phyloP scores from a whole-genome alignment of 92 coral and sea anemone species.

The Diadumene lineata region DNA sequence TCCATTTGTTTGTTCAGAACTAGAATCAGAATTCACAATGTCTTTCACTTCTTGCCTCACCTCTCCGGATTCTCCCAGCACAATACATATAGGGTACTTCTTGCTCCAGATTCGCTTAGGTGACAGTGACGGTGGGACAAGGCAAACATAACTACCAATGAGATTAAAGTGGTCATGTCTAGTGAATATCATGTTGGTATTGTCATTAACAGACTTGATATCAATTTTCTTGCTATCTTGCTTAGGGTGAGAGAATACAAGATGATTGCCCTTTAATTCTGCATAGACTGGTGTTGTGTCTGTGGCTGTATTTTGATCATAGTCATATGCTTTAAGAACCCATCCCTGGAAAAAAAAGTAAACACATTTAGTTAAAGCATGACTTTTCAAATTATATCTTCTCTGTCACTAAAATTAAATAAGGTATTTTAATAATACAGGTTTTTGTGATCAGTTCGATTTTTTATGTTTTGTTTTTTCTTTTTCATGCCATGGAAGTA shows the following conservation, averaged over 20 bases:
- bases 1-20: slow-evolving; percentile 35
- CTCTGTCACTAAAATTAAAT: too few relatives aligned
- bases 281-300: slow-evolving; percentile 77
- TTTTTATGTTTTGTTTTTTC: too few relatives aligned
- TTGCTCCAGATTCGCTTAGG: slow-evolving; percentile 89
- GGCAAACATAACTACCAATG: slow-evolving; percentile 65
- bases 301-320: slow-evolving; percentile 61
- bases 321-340: slow-evolving; percentile 81
- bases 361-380: too few relatives aligned
- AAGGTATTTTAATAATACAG: too few relatives aligned
- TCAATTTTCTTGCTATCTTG: slow-evolving; percentile 72
- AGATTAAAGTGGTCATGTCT: slow-evolving; percentile 69
- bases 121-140: slow-evolving; percentile 70
- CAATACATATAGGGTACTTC: slow-evolving; percentile 80
- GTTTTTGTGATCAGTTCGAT: too few relatives aligned
- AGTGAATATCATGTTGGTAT: slow-evolving; percentile 46
- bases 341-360: slow-evolving; percentile 70
- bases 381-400: too few relatives aligned
- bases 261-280: slow-evolving; percentile 54
- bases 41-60: slow-evolving; percentile 31
- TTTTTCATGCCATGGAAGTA: too few relatives aligned
- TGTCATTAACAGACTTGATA: slow-evolving; percentile 61
- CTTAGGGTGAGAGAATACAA: slow-evolving; percentile 79
- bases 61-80: slow-evolving; percentile 35
- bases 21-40: slow-evolving; percentile 26